Base-by-base conservation (phyloP, 2,113 vertebrate species). In the Oryctolagus cuniculus region DNA sequence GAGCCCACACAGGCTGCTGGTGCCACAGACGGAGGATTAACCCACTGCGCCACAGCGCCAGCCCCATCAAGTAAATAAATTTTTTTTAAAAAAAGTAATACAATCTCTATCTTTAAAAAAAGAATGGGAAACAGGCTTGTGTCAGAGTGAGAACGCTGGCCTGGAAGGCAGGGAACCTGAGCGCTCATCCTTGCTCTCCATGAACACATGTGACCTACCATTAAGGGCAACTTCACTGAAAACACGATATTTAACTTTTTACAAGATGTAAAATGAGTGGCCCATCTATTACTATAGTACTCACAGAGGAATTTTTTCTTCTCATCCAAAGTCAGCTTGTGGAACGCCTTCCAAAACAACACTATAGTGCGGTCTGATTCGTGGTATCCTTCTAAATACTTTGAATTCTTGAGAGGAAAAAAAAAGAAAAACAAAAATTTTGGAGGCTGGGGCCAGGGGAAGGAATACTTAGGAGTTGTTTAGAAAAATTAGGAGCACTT, bases 291-390 rank as follows among this genome's bases (percentile, higher is more conserved):
- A 75, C 19, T 44, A 2, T 17, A 72, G 38, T 97, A 98, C 99
- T 98, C 98, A 99, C 99, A 58, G 6, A 99, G 97, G 80, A 99
- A 99, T 55, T 95, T 96, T 96, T 97, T 99, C 98, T 99, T 99
- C 74, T 99, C 91, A 31, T 98, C 96, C 1, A 92, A 86, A 31
- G 98, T 95, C 89, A 99, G 96, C 58, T 97, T 91, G 53, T 99
- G 98, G 97, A 99, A 99, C 97, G 98, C 99, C 78, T 98, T 90
- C 99, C 99, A 99, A 96, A 99, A 99, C 63, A 90, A 98, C 5
- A 7, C 55, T 84, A 98, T 98, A 82, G 98, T 99, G 58, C 97
- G 98, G 69, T 99, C 99, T 16, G 67, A 84, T 22, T 89, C 89
- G 15, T 97, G 4, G 91, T 98, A 99, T 22, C 49, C 96, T 10